phyloP scores from a whole-genome alignment of 2,113 vertebrate species.

The Alaudala cheleensis region DNA sequence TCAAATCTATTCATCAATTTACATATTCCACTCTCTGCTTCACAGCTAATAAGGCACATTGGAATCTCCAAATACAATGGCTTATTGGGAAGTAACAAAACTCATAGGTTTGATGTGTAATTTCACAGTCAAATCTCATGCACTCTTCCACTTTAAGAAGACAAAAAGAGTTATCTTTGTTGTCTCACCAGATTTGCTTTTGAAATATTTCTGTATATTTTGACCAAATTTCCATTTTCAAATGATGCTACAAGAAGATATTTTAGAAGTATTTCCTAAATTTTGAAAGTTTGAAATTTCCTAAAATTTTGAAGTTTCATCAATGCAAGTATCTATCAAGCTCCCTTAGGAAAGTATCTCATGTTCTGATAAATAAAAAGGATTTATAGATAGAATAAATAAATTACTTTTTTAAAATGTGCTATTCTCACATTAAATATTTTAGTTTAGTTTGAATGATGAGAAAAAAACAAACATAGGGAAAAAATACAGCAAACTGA shows the following conservation, averaged over 20 bases:
- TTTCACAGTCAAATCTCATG: not conserved
- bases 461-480: not conserved
- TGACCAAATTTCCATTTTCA: conserved; percentile 15
- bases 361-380: not conserved
- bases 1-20: not conserved
- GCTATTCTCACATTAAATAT: not conserved
- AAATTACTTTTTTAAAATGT: not conserved
- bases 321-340: not conserved
- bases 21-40: not conserved
- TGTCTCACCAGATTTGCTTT: not conserved
- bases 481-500: not conserved
- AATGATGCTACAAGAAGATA: not conserved
- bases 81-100: not conserved
- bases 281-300: not conserved
- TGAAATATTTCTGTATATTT: not conserved
- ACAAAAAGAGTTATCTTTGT: not conserved
- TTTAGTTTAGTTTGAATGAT: not conserved
- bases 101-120: not conserved
- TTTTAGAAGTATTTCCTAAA: not conserved
- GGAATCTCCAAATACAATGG: conserved; percentile 22
- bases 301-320: not conserved
- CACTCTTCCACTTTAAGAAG: not conserved
- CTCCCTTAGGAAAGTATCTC: not conserved
- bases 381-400: not conserved
- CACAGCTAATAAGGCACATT: not conserved